These are phyloP conservation scores for Drosophila peninsularis DNA, from an alignment of 2,888 invertebrate species.

Conservation along the genomic window DNA sequence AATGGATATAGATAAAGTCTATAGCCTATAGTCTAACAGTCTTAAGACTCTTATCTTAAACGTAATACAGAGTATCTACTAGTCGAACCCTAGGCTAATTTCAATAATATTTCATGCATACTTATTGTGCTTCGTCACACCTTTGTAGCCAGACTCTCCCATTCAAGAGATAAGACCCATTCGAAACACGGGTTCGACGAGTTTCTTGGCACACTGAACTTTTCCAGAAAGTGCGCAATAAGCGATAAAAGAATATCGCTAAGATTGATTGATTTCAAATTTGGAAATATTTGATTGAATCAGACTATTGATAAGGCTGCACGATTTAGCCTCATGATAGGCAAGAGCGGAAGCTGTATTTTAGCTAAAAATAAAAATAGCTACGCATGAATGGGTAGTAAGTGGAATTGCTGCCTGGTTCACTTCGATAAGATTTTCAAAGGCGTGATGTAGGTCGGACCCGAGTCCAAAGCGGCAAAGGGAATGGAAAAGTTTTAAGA, in stretches of 20 bases:
- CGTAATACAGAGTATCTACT: constrained; percentile 19
- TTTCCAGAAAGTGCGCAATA: constrained; percentile 48
- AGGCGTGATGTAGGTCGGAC: constrained; percentile 60
- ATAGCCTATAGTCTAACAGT: not conserved
- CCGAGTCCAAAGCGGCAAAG: constrained; percentile 5
- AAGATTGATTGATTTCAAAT: constrained; percentile 38
- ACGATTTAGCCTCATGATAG: constrained; percentile 64
- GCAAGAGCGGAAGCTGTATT: constrained; percentile 20
- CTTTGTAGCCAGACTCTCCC: constrained; percentile 21
- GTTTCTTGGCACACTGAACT: constrained; percentile 71
- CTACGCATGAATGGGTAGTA: constrained; percentile 38
- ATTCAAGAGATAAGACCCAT: constrained; percentile 36
- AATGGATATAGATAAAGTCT: not conserved
- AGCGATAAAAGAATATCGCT: constrained; percentile 13
- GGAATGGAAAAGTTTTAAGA: constrained; percentile 57
- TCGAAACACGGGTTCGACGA: constrained; percentile 11
- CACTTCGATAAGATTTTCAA: constrained; percentile 47
- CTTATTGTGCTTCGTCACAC: constrained; percentile 28
- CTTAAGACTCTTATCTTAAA: not conserved
- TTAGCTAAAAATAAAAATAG: constrained; percentile 34
- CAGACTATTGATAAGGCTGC: constrained; percentile 31
- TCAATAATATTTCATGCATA: not conserved
- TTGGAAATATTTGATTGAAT: constrained; percentile 28
- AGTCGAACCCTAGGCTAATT: constrained; percentile 1
- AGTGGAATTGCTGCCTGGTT: not conserved